Percentiles rank a stretch among this genome's conserved stretches.
phyloP scores from a whole-genome alignment of 2,888 invertebrate genomes.

The Cerceris rybyensis region DNA sequence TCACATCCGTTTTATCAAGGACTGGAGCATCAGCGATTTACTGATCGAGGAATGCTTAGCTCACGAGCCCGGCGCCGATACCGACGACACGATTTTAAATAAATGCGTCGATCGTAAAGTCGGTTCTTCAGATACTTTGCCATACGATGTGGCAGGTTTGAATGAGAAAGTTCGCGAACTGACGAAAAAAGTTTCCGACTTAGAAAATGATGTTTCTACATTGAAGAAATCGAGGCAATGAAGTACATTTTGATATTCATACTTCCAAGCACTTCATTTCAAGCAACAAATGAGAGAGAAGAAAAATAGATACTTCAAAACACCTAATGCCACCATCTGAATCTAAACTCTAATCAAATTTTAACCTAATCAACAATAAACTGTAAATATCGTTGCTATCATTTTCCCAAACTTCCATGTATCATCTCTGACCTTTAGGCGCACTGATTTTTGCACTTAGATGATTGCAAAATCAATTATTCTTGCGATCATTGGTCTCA shows the following conservation, averaged over 20 bases:
- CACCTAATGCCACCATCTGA: too few relatives aligned
- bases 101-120: conserved; percentile 48
- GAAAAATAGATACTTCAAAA: too few relatives aligned
- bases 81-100: conserved; percentile 26
- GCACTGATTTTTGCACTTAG: too few relatives aligned
- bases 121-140: conserved; percentile 18
- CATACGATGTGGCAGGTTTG: conserved; percentile 10
- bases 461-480: too few relatives aligned
- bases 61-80: conserved; percentile 44
- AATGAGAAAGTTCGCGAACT: conserved; percentile 31
- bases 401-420: too few relatives aligned
- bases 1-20: conserved; percentile 39
- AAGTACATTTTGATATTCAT: background rate
- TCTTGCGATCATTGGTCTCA: too few relatives aligned
- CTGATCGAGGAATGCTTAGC: conserved; percentile 58
- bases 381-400: too few relatives aligned
- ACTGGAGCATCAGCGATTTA: conserved; percentile 49
- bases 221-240: conserved; percentile 19
- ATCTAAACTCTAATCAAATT: too few relatives aligned
- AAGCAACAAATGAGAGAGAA: too few relatives aligned
- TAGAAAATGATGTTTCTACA: conserved; percentile 15
- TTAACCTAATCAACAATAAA: too few relatives aligned
- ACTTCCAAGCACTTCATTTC: too few relatives aligned
- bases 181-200: background rate
- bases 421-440: too few relatives aligned